phyloP scores from a whole-genome alignment of 1,140 invertebrate species.

The Leucophenga varia region DNA sequence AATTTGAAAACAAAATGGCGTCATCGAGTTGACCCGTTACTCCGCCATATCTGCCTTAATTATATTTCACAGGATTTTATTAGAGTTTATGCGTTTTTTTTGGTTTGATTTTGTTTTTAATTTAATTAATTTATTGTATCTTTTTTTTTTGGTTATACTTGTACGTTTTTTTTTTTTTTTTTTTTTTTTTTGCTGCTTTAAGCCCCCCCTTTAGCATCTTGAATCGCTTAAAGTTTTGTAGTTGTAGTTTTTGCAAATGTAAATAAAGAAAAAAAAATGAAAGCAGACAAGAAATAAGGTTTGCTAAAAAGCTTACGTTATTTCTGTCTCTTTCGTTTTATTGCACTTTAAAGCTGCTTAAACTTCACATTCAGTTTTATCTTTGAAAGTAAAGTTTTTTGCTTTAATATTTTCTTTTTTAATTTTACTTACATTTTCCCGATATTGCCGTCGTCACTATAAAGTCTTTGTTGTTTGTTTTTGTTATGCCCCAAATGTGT shows the following conservation, averaged over 20 bases:
- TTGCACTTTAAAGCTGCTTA: neutral
- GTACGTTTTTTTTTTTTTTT: neutral
- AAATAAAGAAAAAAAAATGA: no score
- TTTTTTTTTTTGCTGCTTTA: slow-evolving; percentile 4
- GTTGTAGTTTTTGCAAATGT: no score
- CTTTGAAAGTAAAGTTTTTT: slow-evolving; percentile 8
- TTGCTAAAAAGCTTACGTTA: neutral
- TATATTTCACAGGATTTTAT: slow-evolving; percentile 13
- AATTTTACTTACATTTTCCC: neutral
- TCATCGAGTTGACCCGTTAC: slow-evolving; percentile 39
- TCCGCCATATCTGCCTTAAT: slow-evolving; percentile 39
- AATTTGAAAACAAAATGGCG: slow-evolving; percentile 44
- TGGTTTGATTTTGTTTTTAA: slow-evolving; percentile 3
- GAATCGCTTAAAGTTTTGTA: slow-evolving; percentile 4
- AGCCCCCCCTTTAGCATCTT: slow-evolving; percentile 7
- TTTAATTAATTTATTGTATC: slow-evolving; percentile 34
- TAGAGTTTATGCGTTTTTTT: slow-evolving; percentile 8
- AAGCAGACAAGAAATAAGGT: no score
- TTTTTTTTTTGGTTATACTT: slow-evolving; percentile 6
- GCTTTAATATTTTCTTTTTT: neutral
- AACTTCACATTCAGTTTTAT: no score
- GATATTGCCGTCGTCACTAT: neutral
- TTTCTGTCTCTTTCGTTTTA: slow-evolving; percentile 4
- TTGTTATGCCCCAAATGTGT: no score
- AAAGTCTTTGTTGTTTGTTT: slow-evolving; percentile 5